phyloP scores from a whole-genome alignment of 2,113 vertebrate species.

The Heterocephalus glaber region DNA sequence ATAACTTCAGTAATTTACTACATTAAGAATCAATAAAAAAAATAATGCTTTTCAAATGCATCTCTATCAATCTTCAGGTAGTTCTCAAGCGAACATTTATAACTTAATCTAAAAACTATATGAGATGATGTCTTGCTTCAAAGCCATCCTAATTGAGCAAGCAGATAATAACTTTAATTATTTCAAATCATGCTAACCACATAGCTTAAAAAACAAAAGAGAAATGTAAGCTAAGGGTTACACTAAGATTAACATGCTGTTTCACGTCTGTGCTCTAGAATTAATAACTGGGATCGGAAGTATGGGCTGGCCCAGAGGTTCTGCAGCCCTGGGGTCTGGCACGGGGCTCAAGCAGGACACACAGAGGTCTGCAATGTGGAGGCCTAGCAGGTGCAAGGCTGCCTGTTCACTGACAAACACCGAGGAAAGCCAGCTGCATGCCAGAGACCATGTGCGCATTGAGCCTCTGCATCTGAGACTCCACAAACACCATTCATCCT shows the following conservation, averaged over 20 bases:
- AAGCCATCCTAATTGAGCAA: slow-evolving; percentile 79
- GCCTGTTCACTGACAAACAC: not conserved
- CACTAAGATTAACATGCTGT: slow-evolving; percentile 31
- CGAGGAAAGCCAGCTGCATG: fast-evolving
- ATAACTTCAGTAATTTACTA: slow-evolving; percentile 98
- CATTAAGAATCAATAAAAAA: slow-evolving; percentile 99
- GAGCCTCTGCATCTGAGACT: too few relatives aligned
- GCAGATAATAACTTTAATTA: slow-evolving; percentile 82
- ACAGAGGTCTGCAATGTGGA: not conserved
- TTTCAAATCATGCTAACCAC: slow-evolving; percentile 61
- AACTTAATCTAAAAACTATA: slow-evolving; percentile 91
- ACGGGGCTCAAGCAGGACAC: not conserved
- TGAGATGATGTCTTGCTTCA: slow-evolving; percentile 75
- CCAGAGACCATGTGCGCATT: not conserved
- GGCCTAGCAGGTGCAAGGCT: fast-evolving
- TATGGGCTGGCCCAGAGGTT: not conserved
- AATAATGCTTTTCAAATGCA: slow-evolving; percentile 97
- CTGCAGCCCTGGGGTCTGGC: not conserved
- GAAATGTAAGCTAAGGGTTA: slow-evolving; percentile 51
- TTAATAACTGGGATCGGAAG: fast-evolving
- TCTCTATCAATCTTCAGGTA: slow-evolving; percentile 92
- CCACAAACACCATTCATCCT: not conserved
- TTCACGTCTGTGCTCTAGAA: slow-evolving; percentile 52
- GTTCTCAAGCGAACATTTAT: slow-evolving; percentile 88
- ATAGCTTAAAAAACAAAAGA: slow-evolving; percentile 67